Percentiles rank a stretch among this genome's conserved stretches.
phyloP scores from a whole-genome alignment of 2,797 vertebrate species.

The Capromys pilorides region DNA sequence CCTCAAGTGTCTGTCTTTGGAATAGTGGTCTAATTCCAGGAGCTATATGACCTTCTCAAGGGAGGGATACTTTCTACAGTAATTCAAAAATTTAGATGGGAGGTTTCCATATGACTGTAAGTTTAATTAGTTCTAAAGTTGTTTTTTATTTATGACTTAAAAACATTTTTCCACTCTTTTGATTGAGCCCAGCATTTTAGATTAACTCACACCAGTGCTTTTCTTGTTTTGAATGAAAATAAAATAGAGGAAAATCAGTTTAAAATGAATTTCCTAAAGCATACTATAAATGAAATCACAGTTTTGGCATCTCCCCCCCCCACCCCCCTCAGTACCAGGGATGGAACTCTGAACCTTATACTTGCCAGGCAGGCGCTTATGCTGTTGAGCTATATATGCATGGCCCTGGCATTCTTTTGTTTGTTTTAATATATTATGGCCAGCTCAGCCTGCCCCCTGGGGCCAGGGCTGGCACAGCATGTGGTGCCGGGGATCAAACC shows the following conservation, averaged over 20 bases:
- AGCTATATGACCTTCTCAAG: neutral
- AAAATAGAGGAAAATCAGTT: constrained; percentile 12
- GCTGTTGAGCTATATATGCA: too few species aligned
- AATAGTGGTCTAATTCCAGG: neutral
- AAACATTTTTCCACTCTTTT: neutral
- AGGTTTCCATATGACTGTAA: neutral
- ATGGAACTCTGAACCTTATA: too few species aligned
- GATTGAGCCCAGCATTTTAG: neutral
- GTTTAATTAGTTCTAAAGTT: neutral
- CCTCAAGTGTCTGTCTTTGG: neutral
- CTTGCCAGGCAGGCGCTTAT: too few species aligned
- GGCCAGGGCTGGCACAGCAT: too few species aligned
- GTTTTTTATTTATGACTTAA: neutral
- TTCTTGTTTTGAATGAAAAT: constrained; percentile 28
- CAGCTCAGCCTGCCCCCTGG: too few species aligned
- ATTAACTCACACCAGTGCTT: neutral
- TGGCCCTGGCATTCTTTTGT: too few species aligned
- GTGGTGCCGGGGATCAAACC: too few species aligned
- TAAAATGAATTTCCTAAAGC: constrained; percentile 31
- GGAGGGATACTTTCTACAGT: neutral
- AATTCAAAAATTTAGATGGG: neutral
- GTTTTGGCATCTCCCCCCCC: too few species aligned
- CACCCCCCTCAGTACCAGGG: too few species aligned
- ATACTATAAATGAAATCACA: neutral
- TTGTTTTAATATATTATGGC: too few species aligned